phyloP scores from a whole-genome alignment of 2,797 vertebrate genomes.

The Pseudomugil tenellus region DNA sequence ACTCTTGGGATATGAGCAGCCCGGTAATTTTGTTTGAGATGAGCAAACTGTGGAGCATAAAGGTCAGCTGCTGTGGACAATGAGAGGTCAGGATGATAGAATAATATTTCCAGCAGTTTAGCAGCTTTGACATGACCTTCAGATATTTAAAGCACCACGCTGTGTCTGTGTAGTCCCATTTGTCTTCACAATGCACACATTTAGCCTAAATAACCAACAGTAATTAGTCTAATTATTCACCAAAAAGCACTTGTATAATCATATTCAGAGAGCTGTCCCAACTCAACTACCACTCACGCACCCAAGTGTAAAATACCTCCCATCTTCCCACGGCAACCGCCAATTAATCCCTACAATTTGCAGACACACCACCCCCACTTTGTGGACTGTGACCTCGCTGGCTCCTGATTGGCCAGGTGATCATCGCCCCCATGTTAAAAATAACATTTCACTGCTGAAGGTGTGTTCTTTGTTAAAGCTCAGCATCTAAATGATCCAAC shows the following conservation, averaged over 20 bases:
- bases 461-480: slow-evolving; percentile 48
- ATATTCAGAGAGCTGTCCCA: slow-evolving; percentile 36
- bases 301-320: slow-evolving; percentile 7
- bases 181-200: slow-evolving; percentile 33
- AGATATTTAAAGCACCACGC: slow-evolving; percentile 43
- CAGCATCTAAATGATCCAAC: slow-evolving; percentile 49
- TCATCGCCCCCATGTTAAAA: slow-evolving; percentile 55
- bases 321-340: slow-evolving; percentile 29
- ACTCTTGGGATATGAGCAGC: slow-evolving; percentile 6
- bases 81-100: slow-evolving; percentile 58
- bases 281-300: slow-evolving; percentile 7
- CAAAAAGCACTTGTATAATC: slow-evolving; percentile 66
- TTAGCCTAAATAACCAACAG: slow-evolving; percentile 55
- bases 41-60: slow-evolving; percentile 46
- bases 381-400: slow-evolving; percentile 50
- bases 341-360: slow-evolving; percentile 60
- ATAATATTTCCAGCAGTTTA: slow-evolving; percentile 59
- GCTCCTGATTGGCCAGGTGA: slow-evolving; percentile 53
- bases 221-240: slow-evolving; percentile 71
- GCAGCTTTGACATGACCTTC: slow-evolving; percentile 59
- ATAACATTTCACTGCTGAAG: slow-evolving; percentile 57
- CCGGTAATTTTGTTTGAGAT: slow-evolving; percentile 38
- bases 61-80: slow-evolving; percentile 66
- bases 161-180: neutral
- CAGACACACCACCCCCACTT: slow-evolving; percentile 43